Conservation (phyloP, 2,113 vertebrate genomes). For the Vombatus ursinus region DNA sequence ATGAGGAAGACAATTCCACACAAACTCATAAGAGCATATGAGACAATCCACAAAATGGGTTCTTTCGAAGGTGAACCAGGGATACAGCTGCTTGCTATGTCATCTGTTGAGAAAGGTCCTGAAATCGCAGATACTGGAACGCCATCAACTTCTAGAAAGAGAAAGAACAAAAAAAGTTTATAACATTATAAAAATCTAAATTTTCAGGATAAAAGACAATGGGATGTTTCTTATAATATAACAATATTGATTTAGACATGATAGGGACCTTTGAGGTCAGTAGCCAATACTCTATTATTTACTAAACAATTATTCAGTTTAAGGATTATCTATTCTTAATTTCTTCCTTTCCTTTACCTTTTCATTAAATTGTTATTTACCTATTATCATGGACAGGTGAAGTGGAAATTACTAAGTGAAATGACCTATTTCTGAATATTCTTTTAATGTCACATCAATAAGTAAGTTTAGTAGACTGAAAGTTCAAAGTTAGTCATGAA, state of each 20-base stretch:
- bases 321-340: neutral
- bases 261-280: neutral
- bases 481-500: neutral
- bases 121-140: slow-evolving; percentile 89
- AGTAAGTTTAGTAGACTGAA: neutral
- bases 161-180: slow-evolving; percentile 27
- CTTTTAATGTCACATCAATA: neutral
- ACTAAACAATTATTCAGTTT: neutral
- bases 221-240: neutral
- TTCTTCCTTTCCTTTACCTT: neutral
- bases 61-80: slow-evolving; percentile 80
- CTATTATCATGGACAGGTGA: neutral
- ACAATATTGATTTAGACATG: neutral
- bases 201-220: neutral
- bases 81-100: slow-evolving; percentile 90
- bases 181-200: neutral
- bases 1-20: slow-evolving; percentile 90
- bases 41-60: slow-evolving; percentile 92
- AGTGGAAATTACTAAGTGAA: neutral
- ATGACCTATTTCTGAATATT: neutral
- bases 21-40: slow-evolving; percentile 92
- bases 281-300: neutral
- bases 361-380: neutral
- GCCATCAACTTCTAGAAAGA: slow-evolving; percentile 85
- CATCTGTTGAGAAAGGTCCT: slow-evolving; percentile 91